These are phyloP conservation scores for Paedocypris sp. DNA, from an alignment of 2,113 vertebrate species.

Conservation along the genomic window DNA sequence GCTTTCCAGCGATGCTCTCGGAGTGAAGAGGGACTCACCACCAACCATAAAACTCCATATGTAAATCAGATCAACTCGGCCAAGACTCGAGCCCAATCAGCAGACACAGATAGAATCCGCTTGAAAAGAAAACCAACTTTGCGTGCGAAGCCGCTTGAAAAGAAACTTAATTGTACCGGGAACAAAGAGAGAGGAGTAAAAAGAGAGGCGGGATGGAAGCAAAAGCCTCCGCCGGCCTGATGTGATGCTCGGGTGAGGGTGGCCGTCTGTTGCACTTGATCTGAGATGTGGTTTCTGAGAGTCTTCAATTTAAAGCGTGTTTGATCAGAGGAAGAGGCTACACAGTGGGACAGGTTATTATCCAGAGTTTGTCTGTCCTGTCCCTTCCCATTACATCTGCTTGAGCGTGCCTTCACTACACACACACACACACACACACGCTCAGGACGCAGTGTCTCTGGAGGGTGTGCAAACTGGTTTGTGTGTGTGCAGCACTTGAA, in stretches of 20 bases:
- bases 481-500: background rate
- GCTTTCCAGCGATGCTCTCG: too few species aligned
- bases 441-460: background rate
- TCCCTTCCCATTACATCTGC: slow-evolving; percentile 27
- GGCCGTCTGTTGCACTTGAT: slow-evolving; percentile 16
- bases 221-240: background rate
- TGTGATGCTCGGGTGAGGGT: background rate
- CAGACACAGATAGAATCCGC: too few species aligned
- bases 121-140: too few species aligned
- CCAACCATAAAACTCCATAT: too few species aligned
- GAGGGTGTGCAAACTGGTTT: background rate
- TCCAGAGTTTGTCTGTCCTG: slow-evolving; percentile 20
- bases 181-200: background rate
- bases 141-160: too few species aligned
- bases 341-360: slow-evolving; percentile 38
- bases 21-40: too few species aligned
- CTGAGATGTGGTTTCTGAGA: slow-evolving; percentile 12
- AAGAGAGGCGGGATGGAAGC: background rate
- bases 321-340: slow-evolving; percentile 34
- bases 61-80: too few species aligned
- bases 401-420: background rate
- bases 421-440: background rate
- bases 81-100: too few species aligned
- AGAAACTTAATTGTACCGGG: background rate
- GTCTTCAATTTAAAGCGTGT: slow-evolving; percentile 19